Conservation (phyloP, 2,797 vertebrate species). For the Pipistrellus pygmaeus region DNA sequence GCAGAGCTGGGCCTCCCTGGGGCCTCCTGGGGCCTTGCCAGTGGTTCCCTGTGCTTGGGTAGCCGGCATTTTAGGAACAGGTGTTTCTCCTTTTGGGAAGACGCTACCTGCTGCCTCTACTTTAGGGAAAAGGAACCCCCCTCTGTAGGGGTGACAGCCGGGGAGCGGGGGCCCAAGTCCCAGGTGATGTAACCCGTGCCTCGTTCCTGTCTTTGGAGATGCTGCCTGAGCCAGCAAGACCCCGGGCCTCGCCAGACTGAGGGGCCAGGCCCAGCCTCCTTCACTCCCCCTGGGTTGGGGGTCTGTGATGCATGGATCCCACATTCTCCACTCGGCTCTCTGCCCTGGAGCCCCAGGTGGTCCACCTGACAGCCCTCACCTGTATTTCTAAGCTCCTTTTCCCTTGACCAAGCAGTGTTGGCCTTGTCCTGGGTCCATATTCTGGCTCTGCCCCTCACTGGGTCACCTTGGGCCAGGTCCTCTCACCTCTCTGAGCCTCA, state of each 20-base stretch:
- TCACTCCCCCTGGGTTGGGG: fast-evolving
- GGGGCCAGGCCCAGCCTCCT: neutral
- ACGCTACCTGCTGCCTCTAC: neutral
- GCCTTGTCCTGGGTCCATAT: neutral
- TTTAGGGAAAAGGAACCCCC: neutral
- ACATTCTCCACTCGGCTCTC: neutral
- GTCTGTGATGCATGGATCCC: neutral
- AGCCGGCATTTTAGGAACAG: neutral
- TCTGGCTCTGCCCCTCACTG: neutral
- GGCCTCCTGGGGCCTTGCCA: neutral
- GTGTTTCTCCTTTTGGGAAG: neutral
- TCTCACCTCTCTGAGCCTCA: neutral
- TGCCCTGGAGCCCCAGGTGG: neutral
- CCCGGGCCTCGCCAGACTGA: neutral
- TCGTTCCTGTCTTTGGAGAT: neutral
- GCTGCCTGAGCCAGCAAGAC: neutral
- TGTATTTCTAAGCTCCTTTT: neutral
- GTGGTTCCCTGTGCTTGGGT: neutral
- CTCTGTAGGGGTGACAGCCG: neutral
- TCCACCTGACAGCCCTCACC: neutral
- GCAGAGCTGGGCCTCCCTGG: neutral
- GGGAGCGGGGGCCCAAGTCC: neutral
- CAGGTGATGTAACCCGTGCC: fast-evolving
- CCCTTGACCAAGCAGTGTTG: neutral
- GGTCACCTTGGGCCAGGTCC: neutral